These are phyloP conservation scores for Porites lobata DNA, from an alignment of 92 coral and sea anemone species.

Conservation along the genomic window DNA sequence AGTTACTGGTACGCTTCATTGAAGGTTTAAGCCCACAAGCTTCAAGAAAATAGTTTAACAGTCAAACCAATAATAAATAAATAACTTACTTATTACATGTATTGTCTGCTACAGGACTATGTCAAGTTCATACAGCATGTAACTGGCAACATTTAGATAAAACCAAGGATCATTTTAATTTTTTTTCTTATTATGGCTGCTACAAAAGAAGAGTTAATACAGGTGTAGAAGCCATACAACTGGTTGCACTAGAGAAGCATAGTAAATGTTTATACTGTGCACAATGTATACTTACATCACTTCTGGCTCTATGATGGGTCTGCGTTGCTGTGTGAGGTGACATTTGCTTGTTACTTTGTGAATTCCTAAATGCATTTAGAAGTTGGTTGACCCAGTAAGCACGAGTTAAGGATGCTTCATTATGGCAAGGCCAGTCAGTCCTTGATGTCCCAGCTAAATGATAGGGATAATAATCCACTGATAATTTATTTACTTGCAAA, in stretches of 20 bases:
- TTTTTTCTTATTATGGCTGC: not conserved
- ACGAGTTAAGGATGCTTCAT: constrained; percentile 93
- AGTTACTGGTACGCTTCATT: no score
- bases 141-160: no score
- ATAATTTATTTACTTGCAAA: constrained; percentile 85
- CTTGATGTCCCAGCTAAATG: constrained; percentile 98
- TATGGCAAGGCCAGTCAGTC: constrained; percentile 92
- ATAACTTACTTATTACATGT: no score
- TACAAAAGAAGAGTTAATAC: not conserved
- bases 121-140: no score
- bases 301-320: constrained; percentile 40
- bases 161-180: not conserved
- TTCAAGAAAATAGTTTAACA: no score
- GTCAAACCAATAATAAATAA: no score
- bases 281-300: constrained; percentile 60
- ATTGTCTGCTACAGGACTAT: no score
- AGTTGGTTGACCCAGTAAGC: constrained; percentile 97
- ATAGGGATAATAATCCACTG: constrained; percentile 93
- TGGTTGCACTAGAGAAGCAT: no score
- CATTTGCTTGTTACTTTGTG: constrained; percentile 64
- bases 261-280: no score
- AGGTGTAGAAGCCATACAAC: not conserved
- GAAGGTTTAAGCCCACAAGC: no score
- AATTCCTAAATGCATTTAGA: constrained; percentile 87
- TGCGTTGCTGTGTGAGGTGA: constrained; percentile 48